Conservation (phyloP, 1,140 invertebrate species). For the Drosophila yakuba region DNA sequence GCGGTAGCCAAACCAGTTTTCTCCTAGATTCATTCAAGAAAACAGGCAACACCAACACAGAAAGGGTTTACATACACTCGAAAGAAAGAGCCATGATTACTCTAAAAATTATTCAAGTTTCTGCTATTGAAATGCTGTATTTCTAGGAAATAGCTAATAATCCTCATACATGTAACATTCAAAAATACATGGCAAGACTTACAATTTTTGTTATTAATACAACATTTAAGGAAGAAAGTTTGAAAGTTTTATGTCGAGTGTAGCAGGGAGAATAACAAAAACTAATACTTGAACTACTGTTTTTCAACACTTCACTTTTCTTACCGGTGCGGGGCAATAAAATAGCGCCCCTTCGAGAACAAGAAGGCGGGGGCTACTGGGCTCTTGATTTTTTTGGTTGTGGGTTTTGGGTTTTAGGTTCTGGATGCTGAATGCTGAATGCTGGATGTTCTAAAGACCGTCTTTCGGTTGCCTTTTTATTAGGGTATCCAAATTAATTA, state of each 20-base stretch:
- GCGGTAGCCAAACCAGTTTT: constrained; percentile 70
- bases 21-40: constrained; percentile 80
- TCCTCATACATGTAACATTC: too few relatives aligned
- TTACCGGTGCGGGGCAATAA: constrained; percentile 78
- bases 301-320: constrained; percentile 74
- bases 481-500: constrained; percentile 83
- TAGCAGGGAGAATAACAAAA: constrained; percentile 26
- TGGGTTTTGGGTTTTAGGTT: constrained; percentile 3
- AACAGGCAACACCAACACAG: constrained; percentile 63
- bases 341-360: constrained; percentile 66
- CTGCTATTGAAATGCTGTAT: not conserved
- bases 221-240: too few relatives aligned
- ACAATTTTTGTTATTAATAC: too few relatives aligned
- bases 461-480: constrained; percentile 61
- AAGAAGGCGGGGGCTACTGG: constrained; percentile 24
- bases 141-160: too few relatives aligned
- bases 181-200: too few relatives aligned
- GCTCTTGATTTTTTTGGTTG: constrained; percentile 17
- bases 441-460: not conserved
- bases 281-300: constrained; percentile 79
- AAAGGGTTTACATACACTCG: constrained; percentile 64
- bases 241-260: not conserved
- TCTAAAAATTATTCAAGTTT: not conserved
- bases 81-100: not conserved
- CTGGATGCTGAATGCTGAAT: too few relatives aligned